Percentiles rank a stretch among this genome's conserved stretches.
phyloP scores from a whole-genome alignment of 2,797 vertebrate species.

The Mormyrus proboscirostris region DNA sequence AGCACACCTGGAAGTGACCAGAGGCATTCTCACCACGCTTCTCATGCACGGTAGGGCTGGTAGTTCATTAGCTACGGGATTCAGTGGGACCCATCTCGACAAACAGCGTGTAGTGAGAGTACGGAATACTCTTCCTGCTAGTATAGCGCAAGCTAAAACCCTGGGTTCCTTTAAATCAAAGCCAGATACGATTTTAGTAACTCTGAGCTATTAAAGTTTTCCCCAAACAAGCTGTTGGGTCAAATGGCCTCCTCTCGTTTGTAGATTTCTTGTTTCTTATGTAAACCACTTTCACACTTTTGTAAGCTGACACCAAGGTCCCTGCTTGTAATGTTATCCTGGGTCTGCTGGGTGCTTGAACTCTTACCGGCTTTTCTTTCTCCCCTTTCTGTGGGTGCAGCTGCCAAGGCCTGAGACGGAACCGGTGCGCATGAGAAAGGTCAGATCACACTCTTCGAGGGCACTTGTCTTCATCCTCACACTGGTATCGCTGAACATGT shows the following conservation, averaged over 20 bases:
- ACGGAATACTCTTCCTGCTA: background rate
- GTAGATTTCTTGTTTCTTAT: background rate
- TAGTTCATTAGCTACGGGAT: background rate
- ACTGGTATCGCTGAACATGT: background rate
- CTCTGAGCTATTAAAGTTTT: background rate
- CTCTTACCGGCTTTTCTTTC: slow-evolving; percentile 27
- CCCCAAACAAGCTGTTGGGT: background rate
- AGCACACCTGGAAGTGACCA: background rate
- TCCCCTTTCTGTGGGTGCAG: slow-evolving; percentile 50
- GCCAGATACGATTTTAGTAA: background rate
- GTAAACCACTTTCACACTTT: background rate
- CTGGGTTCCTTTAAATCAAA: background rate
- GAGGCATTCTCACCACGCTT: background rate
- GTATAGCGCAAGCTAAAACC: background rate
- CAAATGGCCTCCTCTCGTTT: background rate
- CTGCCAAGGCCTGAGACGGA: slow-evolving; percentile 78
- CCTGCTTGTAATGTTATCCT: background rate
- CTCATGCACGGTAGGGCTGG: background rate
- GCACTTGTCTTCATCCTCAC: slow-evolving; percentile 32
- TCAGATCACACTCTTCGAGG: slow-evolving; percentile 56
- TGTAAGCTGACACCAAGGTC: background rate
- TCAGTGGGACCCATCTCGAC: background rate
- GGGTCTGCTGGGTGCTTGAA: slow-evolving; percentile 7
- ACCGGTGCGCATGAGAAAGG: slow-evolving; percentile 90
- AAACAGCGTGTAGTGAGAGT: background rate